These are phyloP conservation scores for Lordiphosa mommai DNA, from an alignment of 1,140 invertebrate species.

Conservation along the genomic window DNA sequence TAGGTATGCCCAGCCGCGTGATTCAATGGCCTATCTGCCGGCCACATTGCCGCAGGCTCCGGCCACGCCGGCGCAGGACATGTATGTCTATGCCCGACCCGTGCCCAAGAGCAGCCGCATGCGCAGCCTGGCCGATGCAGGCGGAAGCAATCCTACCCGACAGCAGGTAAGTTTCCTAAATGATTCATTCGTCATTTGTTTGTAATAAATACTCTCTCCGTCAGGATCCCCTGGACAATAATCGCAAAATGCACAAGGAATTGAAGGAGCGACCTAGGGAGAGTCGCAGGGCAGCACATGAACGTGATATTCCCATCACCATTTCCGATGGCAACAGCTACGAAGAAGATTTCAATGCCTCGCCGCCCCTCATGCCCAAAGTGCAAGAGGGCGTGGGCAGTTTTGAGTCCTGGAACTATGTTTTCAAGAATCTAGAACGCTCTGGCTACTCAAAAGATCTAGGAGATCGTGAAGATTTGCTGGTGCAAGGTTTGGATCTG, in stretches of 20 bases:
- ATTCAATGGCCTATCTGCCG: slow-evolving; percentile 14
- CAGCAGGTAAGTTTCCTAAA: slow-evolving; percentile 31
- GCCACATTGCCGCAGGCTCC: slow-evolving; percentile 42
- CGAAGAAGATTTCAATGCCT: slow-evolving; percentile 71
- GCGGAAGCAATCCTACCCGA: slow-evolving; percentile 39
- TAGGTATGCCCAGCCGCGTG: slow-evolving; percentile 15
- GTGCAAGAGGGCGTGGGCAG: slow-evolving; percentile 82
- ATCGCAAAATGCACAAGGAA: slow-evolving; percentile 68
- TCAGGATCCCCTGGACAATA: slow-evolving; percentile 64
- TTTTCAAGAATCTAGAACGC: slow-evolving; percentile 87
- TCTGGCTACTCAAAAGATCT: slow-evolving; percentile 86
- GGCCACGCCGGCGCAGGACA: slow-evolving; percentile 33
- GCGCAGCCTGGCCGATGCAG: slow-evolving; percentile 28
- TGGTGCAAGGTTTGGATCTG: slow-evolving; percentile 68
- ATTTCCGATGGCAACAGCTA: slow-evolving; percentile 54
- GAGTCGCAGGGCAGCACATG: slow-evolving; percentile 13
- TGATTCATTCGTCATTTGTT: background rate
- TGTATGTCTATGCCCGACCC: slow-evolving; percentile 67
- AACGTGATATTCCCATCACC: slow-evolving; percentile 52
- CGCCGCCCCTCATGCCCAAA: slow-evolving; percentile 66
- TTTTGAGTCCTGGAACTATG: slow-evolving; percentile 89
- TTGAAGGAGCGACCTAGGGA: slow-evolving; percentile 58
- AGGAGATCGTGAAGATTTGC: slow-evolving; percentile 69
- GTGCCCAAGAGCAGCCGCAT: slow-evolving; percentile 58
- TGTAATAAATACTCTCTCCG: background rate